phyloP scores from a whole-genome alignment of 2,797 vertebrate species.

The Schizopygopsis malacanthus region DNA sequence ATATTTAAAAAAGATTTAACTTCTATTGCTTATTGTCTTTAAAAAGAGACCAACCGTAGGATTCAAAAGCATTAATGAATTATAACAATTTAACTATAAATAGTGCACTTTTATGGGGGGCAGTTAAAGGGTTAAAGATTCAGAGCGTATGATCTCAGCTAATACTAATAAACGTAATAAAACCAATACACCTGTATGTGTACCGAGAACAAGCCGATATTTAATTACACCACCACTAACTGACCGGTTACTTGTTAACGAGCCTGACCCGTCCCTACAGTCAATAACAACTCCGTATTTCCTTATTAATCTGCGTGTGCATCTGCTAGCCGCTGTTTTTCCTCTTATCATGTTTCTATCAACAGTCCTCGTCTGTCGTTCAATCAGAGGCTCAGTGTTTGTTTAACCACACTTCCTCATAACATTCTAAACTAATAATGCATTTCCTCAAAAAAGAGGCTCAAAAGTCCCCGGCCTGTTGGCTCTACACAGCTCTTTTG shows the following conservation, averaged over 20 bases:
- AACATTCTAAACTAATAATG: conserved; percentile 15
- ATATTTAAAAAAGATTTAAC: too few relatives aligned
- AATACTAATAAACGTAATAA: background rate
- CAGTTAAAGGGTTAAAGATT: background rate
- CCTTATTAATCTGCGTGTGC: background rate
- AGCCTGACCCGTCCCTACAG: background rate
- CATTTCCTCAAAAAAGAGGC: conserved; percentile 61
- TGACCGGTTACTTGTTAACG: background rate
- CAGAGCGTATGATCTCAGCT: background rate
- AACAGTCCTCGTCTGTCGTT: conserved; percentile 5
- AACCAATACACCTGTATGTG: background rate
- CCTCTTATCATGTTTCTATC: background rate
- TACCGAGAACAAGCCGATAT: background rate
- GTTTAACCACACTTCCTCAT: conserved; percentile 59
- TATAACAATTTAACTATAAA: too few relatives aligned
- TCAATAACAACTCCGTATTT: background rate
- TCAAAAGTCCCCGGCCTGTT: conserved; percentile 54
- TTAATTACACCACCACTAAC: background rate
- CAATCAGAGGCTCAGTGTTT: background rate
- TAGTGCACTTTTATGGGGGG: too few relatives aligned
- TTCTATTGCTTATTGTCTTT: too few relatives aligned
- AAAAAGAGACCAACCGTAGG: too few relatives aligned
- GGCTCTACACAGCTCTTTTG: conserved; percentile 4
- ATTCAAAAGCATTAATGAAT: too few relatives aligned
- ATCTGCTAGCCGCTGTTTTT: background rate